Conservation (phyloP, 2,888 invertebrate species). For the Phytoseiulus persimilis region DNA sequence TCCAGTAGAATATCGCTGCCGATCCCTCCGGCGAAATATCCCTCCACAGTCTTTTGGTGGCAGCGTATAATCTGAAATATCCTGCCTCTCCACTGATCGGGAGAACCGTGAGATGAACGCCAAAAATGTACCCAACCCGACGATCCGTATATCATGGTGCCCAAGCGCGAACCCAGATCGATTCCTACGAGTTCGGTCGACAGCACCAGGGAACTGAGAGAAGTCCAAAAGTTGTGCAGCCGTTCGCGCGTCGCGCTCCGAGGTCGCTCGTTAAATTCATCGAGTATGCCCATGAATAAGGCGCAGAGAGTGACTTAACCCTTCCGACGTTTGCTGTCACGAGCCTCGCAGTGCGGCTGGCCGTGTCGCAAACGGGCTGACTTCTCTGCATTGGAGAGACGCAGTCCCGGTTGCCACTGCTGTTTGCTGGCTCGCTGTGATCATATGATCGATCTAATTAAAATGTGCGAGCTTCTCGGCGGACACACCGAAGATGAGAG, state of each 20-base stretch:
- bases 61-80: no score
- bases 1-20: no score
- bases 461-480: not conserved
- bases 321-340: not conserved
- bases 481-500: not conserved
- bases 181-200: no score
- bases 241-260: not conserved
- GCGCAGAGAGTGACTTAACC: not conserved
- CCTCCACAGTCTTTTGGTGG: no score
- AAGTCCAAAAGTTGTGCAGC: no score
- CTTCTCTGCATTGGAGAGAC: not conserved
- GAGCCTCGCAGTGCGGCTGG: not conserved
- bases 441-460: constrained; percentile 5
- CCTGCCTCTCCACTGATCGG: no score
- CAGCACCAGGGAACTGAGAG: no score
- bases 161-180: no score
- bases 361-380: not conserved
- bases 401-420: not conserved
- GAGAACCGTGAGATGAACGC: no score
- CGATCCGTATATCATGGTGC: no score
- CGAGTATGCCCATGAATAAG: not conserved
- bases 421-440: not conserved
- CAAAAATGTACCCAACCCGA: no score
- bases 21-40: no score
- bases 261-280: not conserved